Evolutionary conservation across 2,113 vertebrate species (phyloP).

Genomic region (Bungarus multicinctus): DNA sequence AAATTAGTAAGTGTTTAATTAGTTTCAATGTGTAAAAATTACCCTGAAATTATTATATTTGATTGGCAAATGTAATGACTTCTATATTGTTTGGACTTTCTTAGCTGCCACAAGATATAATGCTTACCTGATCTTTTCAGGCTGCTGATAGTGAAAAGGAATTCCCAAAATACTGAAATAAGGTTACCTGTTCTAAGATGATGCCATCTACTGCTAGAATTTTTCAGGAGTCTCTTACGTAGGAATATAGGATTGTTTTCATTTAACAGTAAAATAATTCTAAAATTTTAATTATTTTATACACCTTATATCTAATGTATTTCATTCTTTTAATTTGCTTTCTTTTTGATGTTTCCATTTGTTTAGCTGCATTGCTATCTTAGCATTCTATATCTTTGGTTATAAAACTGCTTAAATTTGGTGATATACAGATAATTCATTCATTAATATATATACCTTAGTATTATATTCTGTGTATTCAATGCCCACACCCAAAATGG

Average conservation of each 20-base stretch:
- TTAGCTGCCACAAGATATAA: background rate
- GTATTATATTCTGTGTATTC: background rate
- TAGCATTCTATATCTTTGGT: background rate
- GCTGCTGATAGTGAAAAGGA: background rate
- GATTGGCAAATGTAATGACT: background rate
- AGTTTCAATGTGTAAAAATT: background rate
- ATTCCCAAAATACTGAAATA: background rate
- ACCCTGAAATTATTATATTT: background rate
- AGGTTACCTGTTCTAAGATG: background rate
- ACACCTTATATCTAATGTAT: background rate
- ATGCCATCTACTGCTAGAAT: background rate
- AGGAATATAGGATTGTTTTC: background rate
- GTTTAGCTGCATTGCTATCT: background rate
- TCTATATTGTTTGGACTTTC: background rate
- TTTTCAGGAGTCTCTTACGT: background rate
- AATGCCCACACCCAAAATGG: background rate
- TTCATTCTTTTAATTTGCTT: background rate
- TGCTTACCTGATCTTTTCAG: background rate
- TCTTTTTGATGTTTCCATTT: background rate
- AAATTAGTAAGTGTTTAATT: background rate
- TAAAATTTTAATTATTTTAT: background rate
- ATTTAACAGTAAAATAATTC: background rate
- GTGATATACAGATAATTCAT: background rate
- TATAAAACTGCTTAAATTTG: background rate
- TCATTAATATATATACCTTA: background rate